Percentiles rank a stretch among this genome's conserved stretches.
phyloP scores from a whole-genome alignment of 2,113 vertebrate genomes.

The Muntiacus reevesi region DNA sequence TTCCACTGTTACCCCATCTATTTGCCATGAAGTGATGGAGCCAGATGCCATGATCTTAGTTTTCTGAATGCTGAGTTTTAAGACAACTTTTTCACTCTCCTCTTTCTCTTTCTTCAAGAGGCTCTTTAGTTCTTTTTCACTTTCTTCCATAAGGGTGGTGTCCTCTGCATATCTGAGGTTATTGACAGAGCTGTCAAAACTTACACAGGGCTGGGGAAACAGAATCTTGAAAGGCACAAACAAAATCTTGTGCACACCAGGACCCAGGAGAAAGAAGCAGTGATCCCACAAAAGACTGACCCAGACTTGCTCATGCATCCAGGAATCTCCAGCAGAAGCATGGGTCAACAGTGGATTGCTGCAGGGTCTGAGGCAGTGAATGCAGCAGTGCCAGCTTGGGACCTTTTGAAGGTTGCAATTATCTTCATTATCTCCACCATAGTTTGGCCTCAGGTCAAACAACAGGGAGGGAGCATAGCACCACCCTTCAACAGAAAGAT shows the following conservation, averaged over 20 bases:
- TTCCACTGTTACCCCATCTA: not conserved
- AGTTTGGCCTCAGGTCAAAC: not conserved
- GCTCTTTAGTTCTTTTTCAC: not conserved
- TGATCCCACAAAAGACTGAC: not conserved
- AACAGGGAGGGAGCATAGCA: not conserved
- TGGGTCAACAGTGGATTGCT: not conserved
- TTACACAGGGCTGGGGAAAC: not conserved
- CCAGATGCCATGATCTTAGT: rapidly evolving
- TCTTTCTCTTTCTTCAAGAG: not conserved
- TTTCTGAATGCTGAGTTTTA: not conserved
- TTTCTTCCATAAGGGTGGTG: not conserved
- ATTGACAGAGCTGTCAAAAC: not conserved
- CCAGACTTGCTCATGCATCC: rapidly evolving
- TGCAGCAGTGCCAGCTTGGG: not conserved
- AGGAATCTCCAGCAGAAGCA: not conserved
- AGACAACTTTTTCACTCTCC: not conserved
- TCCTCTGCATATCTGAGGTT: not conserved
- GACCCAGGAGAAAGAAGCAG: not conserved
- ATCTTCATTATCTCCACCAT: not conserved
- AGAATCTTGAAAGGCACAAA: not conserved
- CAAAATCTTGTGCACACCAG: not conserved
- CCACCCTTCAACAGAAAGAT: not conserved
- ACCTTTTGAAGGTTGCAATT: not conserved
- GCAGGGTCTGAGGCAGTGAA: not conserved
- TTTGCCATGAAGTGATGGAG: not conserved